phyloP scores from a whole-genome alignment of 2,113 vertebrate genomes.

The Sinosuthora webbiana region DNA sequence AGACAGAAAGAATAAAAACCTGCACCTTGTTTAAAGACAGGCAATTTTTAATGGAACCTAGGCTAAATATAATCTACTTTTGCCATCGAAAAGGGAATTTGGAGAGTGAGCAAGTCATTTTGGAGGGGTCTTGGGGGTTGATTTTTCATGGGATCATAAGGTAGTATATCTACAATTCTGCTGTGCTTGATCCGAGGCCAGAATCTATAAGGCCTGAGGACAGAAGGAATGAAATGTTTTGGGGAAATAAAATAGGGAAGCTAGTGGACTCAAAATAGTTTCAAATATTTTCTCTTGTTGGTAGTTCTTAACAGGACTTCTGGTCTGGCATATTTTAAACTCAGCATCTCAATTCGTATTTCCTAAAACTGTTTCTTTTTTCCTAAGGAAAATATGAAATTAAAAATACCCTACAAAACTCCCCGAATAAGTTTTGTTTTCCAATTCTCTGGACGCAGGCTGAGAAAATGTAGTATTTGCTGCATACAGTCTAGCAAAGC shows the following conservation, averaged over 20 bases:
- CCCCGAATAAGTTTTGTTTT: background rate
- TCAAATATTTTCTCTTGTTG: background rate
- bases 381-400: background rate
- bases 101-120: background rate
- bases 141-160: background rate
- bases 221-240: background rate
- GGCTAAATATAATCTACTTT: conserved; percentile 44
- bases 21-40: conserved; percentile 58
- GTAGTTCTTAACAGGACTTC: background rate
- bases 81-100: conserved; percentile 3
- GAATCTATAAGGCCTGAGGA: background rate
- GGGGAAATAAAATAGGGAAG: background rate
- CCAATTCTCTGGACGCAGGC: background rate
- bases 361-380: background rate
- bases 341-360: background rate
- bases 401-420: background rate
- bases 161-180: background rate
- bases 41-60: conserved; percentile 38
- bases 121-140: background rate
- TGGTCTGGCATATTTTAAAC: background rate
- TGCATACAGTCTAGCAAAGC: background rate
- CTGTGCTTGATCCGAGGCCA: background rate
- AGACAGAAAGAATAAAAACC: conserved; percentile 64
- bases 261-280: background rate
- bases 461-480: background rate